A percentile compares a stretch with the other conserved stretches of the same genome.
Evolutionary conservation across 2,797 vertebrate genomes (phyloP).

Genomic region (Columba guinea): DNA sequence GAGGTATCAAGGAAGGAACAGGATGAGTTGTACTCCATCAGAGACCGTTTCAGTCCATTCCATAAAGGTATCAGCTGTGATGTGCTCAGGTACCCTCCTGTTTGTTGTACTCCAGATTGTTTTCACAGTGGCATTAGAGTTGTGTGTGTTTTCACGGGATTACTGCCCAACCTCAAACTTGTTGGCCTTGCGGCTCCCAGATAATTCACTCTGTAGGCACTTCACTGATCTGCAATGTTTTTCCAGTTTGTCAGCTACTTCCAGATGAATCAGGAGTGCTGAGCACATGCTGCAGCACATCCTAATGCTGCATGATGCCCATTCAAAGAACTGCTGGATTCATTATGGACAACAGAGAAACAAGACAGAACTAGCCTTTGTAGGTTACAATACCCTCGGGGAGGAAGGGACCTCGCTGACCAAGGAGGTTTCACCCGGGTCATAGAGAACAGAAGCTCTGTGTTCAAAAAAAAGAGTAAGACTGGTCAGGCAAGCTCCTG

Average conservation of each 20-base stretch:
- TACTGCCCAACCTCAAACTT: background rate
- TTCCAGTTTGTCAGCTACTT: background rate
- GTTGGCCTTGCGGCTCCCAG: background rate
- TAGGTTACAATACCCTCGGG: background rate
- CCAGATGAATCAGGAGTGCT: background rate
- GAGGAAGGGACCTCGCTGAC: background rate
- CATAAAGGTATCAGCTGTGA: background rate
- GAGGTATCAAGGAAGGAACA: background rate
- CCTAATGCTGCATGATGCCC: background rate
- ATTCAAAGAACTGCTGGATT: background rate
- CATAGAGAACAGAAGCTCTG: background rate
- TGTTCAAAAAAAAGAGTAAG: background rate
- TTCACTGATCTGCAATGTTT: background rate
- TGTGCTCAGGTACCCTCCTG: background rate
- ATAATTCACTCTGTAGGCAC: background rate
- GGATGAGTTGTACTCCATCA: background rate
- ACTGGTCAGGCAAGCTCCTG: background rate
- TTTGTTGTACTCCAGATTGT: background rate
- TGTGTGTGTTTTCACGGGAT: background rate
- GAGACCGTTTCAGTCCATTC: background rate
- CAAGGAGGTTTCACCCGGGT: background rate
- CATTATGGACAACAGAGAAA: background rate
- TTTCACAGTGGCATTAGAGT: accelerated
- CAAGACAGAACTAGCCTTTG: background rate
- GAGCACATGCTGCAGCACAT: background rate